Evolutionary conservation across 64 coral and sea anemone genomes (phyloP).

Genomic region (Pachyseris speciosa): DNA sequence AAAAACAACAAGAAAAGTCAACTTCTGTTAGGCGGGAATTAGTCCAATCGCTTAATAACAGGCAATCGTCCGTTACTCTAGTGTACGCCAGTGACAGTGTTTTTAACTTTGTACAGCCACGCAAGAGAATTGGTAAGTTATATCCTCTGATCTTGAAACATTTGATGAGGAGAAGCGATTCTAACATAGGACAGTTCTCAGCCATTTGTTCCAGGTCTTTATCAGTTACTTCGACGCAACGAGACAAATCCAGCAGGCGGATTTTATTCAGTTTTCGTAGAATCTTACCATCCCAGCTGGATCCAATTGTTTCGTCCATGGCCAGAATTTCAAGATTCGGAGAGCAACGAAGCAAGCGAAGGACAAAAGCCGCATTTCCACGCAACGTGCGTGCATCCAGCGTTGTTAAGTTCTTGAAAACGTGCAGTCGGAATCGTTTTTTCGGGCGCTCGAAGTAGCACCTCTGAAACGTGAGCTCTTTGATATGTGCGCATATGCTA

Average conservation of each 20-base stretch:
- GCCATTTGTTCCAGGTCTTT: conserved; percentile 26
- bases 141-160: conserved; percentile 47
- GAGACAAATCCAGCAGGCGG: conserved; percentile 42
- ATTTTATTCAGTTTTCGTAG: conserved; percentile 18
- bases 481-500: conserved; percentile 19
- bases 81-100: conserved; percentile 60
- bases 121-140: conserved; percentile 31
- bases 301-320: conserved; percentile 43
- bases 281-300: conserved; percentile 24
- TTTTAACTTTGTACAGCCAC: conserved; percentile 18
- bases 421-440: background rate
- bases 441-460: conserved; percentile 34
- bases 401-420: conserved; percentile 3
- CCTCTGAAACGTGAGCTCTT: conserved; percentile 33
- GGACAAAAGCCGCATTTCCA: conserved; percentile 25
- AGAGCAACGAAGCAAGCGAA: conserved; percentile 9
- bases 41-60: conserved; percentile 6
- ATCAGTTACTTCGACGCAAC: conserved; percentile 45
- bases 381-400: conserved; percentile 48
- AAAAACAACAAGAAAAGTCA: conserved; percentile 56
- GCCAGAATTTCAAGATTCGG: conserved; percentile 63
- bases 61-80: conserved; percentile 14
- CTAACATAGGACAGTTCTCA: conserved; percentile 18
- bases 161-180: conserved; percentile 48
- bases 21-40: conserved; percentile 33